Evolutionary conservation across 2,888 invertebrate species (phyloP), one percentile per base, ranked within the genome.

Genomic region (Callosobruchus maculatus): DNA sequence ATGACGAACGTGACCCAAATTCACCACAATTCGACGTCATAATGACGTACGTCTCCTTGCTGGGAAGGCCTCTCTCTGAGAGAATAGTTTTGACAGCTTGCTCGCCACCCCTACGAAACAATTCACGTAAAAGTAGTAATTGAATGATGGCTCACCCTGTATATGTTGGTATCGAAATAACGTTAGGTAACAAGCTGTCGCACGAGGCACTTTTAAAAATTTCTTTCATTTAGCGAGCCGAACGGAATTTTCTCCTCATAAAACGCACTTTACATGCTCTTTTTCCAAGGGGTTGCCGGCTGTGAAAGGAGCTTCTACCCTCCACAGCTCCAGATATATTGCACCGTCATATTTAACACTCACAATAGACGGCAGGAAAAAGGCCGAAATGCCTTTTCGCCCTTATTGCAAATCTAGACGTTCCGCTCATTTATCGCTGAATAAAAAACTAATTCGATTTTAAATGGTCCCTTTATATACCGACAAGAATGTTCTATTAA

Each of bases 251-350:
- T 80, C 81, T 83, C 82, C 82, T 84, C 84, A 85, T 84, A 83
- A 83, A 83, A 82, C 82, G 83, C 82, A 83, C 83, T 86, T 82
- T 85, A 85, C 84, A 85, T 85, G 84, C 84, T 83, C 84, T 79
- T 84, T 49, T 49, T 85, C 81, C 77, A 81, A 84, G 82, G 84
- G 85, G 82, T 83, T 81, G 83, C 81, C 83, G 81, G 80, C 75
- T 82, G 80, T 82, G 80, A 84, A 84, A 82, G 80, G 82, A 79
- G 78, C 81, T 77, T 81, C 81, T 82, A 83, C 83, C 83, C 49
- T 49, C 49, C 49, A 49, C 49, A 49, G 49, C 49, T 82, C 81
- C 79, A 78, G 79, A 82, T 84, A 82, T 83, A 83, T 84, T 83
- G 82, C 80, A 75, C 76, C 79, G 75, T 80, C 80, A 81, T 80